phyloP scores from a whole-genome alignment of 2,888 invertebrate species.

The Argyresthia goedartella region DNA sequence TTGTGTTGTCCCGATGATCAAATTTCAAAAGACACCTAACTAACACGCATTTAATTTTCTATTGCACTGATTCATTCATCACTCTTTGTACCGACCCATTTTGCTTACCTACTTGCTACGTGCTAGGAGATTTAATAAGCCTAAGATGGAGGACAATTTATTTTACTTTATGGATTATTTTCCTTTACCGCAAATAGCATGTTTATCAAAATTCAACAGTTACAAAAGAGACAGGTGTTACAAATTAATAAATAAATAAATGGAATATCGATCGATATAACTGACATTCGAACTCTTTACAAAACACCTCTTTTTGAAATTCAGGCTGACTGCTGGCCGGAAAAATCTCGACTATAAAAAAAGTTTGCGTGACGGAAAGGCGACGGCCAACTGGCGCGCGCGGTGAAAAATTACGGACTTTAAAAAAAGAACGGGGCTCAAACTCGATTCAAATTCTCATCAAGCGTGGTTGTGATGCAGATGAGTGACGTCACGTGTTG shows the following conservation, averaged over 20 bases:
- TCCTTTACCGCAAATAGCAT: no score
- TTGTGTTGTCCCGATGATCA: slow-evolving; percentile 18
- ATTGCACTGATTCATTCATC: slow-evolving; percentile 9
- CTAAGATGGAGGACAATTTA: slow-evolving; percentile 6
- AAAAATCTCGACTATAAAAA: background rate
- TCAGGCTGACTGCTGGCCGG: no score
- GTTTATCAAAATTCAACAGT: no score
- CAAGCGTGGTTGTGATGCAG: slow-evolving; percentile 44
- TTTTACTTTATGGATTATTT: slow-evolving; percentile 4
- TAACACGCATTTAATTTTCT: slow-evolving; percentile 39
- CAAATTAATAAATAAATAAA: no score
- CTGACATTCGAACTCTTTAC: no score
- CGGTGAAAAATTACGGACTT: slow-evolving; percentile 26
- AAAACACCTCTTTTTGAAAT: no score
- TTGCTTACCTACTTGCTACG: slow-evolving; percentile 17
- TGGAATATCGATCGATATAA: no score
- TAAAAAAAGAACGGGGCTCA: slow-evolving; percentile 36
- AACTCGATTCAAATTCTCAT: slow-evolving; percentile 56
- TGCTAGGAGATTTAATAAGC: slow-evolving; percentile 17
- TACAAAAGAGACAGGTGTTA: no score
- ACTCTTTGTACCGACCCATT: slow-evolving; percentile 12
- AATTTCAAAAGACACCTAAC: slow-evolving; percentile 29
- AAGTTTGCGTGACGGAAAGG: slow-evolving; percentile 2
- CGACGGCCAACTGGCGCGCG: slow-evolving; percentile 25
- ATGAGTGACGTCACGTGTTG: slow-evolving; percentile 58